Base-by-base conservation (phyloP, 2,888 invertebrate species). In the Halictus quadricinctus region DNA sequence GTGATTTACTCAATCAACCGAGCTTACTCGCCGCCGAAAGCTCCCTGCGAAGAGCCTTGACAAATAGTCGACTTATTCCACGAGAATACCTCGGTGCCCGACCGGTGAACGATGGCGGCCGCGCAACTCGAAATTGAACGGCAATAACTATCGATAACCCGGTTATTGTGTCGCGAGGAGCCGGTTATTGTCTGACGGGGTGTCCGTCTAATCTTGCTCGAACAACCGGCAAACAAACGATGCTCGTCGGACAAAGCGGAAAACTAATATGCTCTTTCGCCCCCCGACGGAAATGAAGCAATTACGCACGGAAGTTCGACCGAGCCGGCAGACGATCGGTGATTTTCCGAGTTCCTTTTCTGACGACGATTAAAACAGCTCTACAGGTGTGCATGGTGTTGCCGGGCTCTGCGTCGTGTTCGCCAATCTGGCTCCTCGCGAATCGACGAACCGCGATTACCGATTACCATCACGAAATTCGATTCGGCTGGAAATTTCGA, bases 1-100 rank as follows among this genome's bases (percentile, higher is more conserved):
- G 87, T 81, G 85, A 89, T 90, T 90, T 88, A 86, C 89, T 90
- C 88, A 83, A 89, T 90, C 85, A 84, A 79, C 83, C 83, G 80
- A 83, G 74, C 79, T 87, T 81, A 75, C 79, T 73, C 54, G 76
- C 76, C 80, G 29, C 70, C 79, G 81, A 83, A 85, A 84, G 75
- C 88, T 84, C 75, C 80, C 60, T 29, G 73, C 78, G 76, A 72
- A 69, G 76, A 75, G 81, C 83, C 81, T 85, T 88, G 86, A 90
- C 85, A 89, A 88, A 89, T 82, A 81, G 80, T 79, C 66, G 79
- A 84, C 79, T 88, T 86, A 87, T 89, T 88, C 87, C 83, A 50
- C 79, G 66, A 46, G 83, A 84, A 80, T 88, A 80, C 76, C 54
- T 70, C 77, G 75, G 48, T 66, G 77, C 64, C 64, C 69, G 54